These are phyloP conservation scores for Phymastichus coffea DNA, from an alignment of 1,140 invertebrate species.

Conservation along the genomic window DNA sequence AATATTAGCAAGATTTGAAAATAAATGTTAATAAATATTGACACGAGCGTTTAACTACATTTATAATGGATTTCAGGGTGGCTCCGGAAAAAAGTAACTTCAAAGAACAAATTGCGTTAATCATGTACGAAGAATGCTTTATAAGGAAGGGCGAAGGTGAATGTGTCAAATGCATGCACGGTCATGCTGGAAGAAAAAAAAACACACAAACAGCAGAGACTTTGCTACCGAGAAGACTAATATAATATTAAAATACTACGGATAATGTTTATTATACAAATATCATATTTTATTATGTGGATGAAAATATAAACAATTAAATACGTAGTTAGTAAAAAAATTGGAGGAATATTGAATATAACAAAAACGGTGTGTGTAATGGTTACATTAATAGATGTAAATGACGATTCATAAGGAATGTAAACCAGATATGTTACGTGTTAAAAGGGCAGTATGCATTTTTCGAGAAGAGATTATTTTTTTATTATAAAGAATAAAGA, in stretches of 20 bases:
- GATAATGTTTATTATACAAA: conserved; percentile 51
- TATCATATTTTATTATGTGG: conserved; percentile 53
- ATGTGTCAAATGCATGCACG: conserved; percentile 37
- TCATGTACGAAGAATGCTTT: conserved; percentile 26
- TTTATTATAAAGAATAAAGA: conserved; percentile 33
- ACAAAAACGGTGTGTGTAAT: conserved; percentile 40
- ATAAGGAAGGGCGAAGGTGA: conserved; percentile 28
- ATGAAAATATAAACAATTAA: conserved; percentile 46
- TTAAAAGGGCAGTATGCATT: conserved; percentile 29
- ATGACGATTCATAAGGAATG: conserved; percentile 26
- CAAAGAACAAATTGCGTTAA: conserved; percentile 45
- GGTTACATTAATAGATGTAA: conserved; percentile 36
- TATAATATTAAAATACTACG: conserved; percentile 45
- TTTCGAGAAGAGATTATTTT: conserved; percentile 32
- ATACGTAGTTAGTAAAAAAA: conserved; percentile 39
- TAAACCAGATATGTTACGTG: conserved; percentile 29
- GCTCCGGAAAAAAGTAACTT: conserved; percentile 54
- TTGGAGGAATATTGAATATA: conserved; percentile 36
- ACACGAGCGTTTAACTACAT: no score
- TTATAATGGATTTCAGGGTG: conserved; percentile 44
- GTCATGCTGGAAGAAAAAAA: conserved; percentile 32
- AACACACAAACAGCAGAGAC: conserved; percentile 35
- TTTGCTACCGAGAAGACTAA: conserved; percentile 50
- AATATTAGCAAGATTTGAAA: no score
- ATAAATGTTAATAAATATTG: no score